phyloP scores from a whole-genome alignment of 2,797 vertebrate genomes.

The Petrocephalus schoutedeni region DNA sequence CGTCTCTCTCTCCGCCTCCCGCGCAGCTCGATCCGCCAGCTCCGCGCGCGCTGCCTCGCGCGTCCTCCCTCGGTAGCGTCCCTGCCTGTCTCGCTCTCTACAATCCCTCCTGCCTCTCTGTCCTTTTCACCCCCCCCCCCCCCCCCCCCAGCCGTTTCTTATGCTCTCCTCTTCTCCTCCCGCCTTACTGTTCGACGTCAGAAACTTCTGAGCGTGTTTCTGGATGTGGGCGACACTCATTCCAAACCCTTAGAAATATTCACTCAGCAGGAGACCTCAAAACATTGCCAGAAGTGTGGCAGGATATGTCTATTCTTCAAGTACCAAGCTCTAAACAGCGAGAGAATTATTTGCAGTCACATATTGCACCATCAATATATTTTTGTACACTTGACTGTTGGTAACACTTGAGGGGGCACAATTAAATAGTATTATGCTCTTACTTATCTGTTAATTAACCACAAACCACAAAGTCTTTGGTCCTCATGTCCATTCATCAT shows the following conservation, averaged over 20 bases:
- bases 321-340: not conserved
- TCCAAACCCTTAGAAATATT: not conserved
- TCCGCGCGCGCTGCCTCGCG: not conserved
- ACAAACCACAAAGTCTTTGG: not conserved
- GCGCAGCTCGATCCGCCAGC: not conserved
- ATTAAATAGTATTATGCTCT: not conserved
- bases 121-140: not conserved
- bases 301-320: not conserved
- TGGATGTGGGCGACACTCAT: not conserved
- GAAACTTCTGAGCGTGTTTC: not conserved
- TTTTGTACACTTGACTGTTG: not conserved
- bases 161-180: slow-evolving; percentile 28
- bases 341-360: not conserved
- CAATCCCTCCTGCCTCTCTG: slow-evolving; percentile 31
- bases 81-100: not conserved
- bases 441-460: not conserved
- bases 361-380: not conserved
- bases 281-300: not conserved
- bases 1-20: not conserved
- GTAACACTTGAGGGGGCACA: not conserved
- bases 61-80: not conserved
- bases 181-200: not conserved
- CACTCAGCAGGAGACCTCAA: not conserved
- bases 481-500: not conserved
- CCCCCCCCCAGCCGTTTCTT: not conserved